Base-by-base conservation (phyloP, 2,113 vertebrate species). In the Nothoprocta perdicaria region DNA sequence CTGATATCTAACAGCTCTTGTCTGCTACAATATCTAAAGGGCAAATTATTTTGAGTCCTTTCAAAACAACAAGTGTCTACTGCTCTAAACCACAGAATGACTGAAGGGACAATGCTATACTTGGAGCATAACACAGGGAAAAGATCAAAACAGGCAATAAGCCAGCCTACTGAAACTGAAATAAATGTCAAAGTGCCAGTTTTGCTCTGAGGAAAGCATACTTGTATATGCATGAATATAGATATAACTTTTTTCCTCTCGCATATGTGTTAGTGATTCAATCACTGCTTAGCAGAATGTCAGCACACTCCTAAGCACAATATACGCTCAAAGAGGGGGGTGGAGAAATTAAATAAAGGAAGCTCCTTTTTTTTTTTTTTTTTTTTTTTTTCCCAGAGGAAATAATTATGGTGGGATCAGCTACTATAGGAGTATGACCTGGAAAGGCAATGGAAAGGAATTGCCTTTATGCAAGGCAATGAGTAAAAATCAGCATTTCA, bases 181-280 rank as follows among this genome's bases (percentile, higher is more conserved):
- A 86, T 65, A 86, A 85, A 95, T 74, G 69, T 50, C 77, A 40
- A 35, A 62, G 61, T 82, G 71, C 45, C 60, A 77, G 19, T 31
- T 88, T 75, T 58, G 46, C 52, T 41, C 22, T 65, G 90, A 90
- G 63, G 23, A 13, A 81, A 95, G 12, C 18, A 46, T n/a, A 31
- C 14, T 89, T 67, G 53, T 45, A 74, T 85, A 79, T 84, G 41
- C 43, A 90, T 84, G 26, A 92, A 40, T 53, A 52, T 48, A 79
- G 84, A 81, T 52, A n/a, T 21, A 67, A 78, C 45, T 68, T 74
- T 68, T 77, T 94, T 10, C 15, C 33, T 60, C 33, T 60, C 75
- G 33, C 68, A 71, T 91, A 73, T 27, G 29, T 82, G 40, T 61
- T 73, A 66, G 29, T 80, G 81, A 92, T 65, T 95, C 84, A 92